phyloP scores from a whole-genome alignment of 2,888 invertebrate species.

The Danaus chrysippus region DNA sequence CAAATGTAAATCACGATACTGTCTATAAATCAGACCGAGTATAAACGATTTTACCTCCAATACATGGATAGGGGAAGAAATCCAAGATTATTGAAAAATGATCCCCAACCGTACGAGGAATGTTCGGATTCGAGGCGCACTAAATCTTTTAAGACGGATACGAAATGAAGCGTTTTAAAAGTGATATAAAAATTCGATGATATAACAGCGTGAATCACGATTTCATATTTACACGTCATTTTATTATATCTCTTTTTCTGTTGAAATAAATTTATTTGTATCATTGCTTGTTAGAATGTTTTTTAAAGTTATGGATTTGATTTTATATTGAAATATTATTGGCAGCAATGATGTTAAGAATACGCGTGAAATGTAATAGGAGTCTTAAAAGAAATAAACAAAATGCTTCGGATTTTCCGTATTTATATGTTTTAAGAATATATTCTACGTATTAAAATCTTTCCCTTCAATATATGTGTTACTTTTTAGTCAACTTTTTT shows the following conservation, averaged over 20 bases:
- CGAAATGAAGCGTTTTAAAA: constrained; percentile 38
- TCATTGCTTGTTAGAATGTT: too few species aligned
- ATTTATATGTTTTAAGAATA: too few species aligned
- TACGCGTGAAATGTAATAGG: too few species aligned
- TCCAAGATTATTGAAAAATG: constrained; percentile 63
- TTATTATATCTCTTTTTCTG: neutral
- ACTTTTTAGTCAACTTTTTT: too few species aligned
- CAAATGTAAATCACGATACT: constrained; percentile 5
- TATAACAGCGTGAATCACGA: neutral
- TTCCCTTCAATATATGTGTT: too few species aligned
- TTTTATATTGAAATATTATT: too few species aligned
- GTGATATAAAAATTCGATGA: constrained; percentile 39
- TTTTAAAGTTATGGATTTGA: too few species aligned
- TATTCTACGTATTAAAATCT: too few species aligned
- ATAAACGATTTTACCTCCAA: constrained; percentile 33
- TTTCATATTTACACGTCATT: neutral
- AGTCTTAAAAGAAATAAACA: too few species aligned
- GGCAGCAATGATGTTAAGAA: too few species aligned
- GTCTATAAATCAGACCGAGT: constrained; percentile 4
- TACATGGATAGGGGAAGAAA: constrained; percentile 42
- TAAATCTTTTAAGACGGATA: constrained; percentile 48
- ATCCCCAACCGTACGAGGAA: constrained; percentile 46
- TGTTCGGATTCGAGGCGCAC: constrained; percentile 49
- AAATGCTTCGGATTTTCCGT: too few species aligned
- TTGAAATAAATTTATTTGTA: neutral